These are phyloP conservation scores for Lophius piscatorius DNA, from an alignment of 2,113 vertebrate species.

Conservation along the genomic window DNA sequence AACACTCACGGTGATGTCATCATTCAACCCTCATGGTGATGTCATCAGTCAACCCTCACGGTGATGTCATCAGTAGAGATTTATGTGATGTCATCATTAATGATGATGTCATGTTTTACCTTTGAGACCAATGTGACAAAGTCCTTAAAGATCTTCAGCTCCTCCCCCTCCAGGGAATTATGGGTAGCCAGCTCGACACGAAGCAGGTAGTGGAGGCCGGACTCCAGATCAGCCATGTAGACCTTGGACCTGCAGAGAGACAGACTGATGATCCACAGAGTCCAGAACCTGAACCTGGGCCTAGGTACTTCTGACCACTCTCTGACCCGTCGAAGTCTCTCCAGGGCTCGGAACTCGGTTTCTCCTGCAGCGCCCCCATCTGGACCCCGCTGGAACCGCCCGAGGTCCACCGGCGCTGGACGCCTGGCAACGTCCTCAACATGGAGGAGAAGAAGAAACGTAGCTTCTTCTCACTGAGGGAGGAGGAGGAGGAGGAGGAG, in stretches of 20 bases:
- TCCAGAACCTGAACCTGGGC: not conserved
- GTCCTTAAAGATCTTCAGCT: constrained; percentile 89
- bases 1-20: too few relatives aligned
- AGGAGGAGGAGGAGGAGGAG: not conserved
- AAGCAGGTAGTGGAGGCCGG: constrained; percentile 91
- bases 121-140: constrained; percentile 89
- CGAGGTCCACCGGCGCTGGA: constrained; percentile 60
- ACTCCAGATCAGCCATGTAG: constrained; percentile 92
- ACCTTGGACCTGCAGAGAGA: constrained; percentile 81
- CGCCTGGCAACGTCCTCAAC: constrained; percentile 85
- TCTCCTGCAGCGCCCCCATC: constrained; percentile 43
- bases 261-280: not conserved
- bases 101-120: too few relatives aligned
- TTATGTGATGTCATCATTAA: too few relatives aligned
- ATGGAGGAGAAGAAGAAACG: constrained; percentile 91
- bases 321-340: constrained; percentile 83
- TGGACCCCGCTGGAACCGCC: constrained; percentile 57
- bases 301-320: not conserved
- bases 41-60: too few relatives aligned
- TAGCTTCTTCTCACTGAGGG: constrained; percentile 84
- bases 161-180: constrained; percentile 84
- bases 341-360: constrained; percentile 67
- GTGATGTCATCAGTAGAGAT: too few relatives aligned
- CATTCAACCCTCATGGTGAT: too few relatives aligned
- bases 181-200: constrained; percentile 91